These are phyloP conservation scores for Pogonomyrmex barbatus DNA, from an alignment of 1,140 invertebrate species.

Conservation along the genomic window DNA sequence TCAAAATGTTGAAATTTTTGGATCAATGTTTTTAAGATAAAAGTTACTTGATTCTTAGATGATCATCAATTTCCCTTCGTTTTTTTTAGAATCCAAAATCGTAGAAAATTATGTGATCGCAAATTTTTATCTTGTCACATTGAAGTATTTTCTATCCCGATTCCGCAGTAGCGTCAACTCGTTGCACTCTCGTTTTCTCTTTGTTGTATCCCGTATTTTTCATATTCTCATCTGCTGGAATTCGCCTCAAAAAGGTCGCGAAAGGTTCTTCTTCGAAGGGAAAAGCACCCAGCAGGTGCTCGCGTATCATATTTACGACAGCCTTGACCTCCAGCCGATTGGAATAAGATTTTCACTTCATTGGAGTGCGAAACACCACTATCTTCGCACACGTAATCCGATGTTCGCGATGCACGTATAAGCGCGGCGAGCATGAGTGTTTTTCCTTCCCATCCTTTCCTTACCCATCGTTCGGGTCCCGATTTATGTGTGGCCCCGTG, in stretches of 20 bases:
- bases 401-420: slow-evolving; percentile 22
- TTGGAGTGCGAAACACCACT: slow-evolving; percentile 41
- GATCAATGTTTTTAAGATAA: neutral
- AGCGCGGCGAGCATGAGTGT: neutral
- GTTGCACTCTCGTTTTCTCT: slow-evolving; percentile 24
- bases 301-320: slow-evolving; percentile 81
- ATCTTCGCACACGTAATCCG: slow-evolving; percentile 25
- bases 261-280: neutral
- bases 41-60: neutral
- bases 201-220: neutral
- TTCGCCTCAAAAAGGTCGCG: slow-evolving; percentile 19
- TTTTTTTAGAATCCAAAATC: neutral
- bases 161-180: slow-evolving; percentile 22
- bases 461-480: slow-evolving; percentile 42
- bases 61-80: neutral
- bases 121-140: neutral
- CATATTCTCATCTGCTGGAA: slow-evolving; percentile 7
- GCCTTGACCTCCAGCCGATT: slow-evolving; percentile 78
- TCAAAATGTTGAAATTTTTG: neutral
- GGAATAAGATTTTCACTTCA: slow-evolving; percentile 79
- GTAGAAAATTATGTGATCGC: neutral
- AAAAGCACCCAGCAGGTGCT: slow-evolving; percentile 78
- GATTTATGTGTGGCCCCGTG: slow-evolving; percentile 82
- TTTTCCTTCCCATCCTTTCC: neutral
- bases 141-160: neutral